Conservation (phyloP, 2,888 invertebrate genomes). For the Eledona agricola region DNA sequence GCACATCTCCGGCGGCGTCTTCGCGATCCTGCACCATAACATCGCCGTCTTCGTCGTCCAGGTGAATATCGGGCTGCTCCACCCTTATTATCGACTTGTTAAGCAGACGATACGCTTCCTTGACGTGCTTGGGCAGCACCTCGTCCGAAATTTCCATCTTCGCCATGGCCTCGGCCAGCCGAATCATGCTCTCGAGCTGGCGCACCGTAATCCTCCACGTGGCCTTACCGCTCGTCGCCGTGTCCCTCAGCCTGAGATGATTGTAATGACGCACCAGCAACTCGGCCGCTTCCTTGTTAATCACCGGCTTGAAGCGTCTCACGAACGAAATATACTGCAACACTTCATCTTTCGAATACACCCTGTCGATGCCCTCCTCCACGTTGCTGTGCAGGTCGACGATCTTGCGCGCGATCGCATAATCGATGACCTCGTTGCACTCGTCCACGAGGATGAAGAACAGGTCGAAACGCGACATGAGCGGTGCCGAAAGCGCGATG, state of each 20-base stretch:
- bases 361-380: slow-evolving; percentile 78
- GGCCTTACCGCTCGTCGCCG: slow-evolving; percentile 68
- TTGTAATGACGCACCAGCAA: slow-evolving; percentile 87
- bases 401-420: slow-evolving; percentile 95
- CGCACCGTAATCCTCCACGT: slow-evolving; percentile 98
- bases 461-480: slow-evolving; percentile 98
- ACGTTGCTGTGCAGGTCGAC: slow-evolving; percentile 92
- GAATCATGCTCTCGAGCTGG: slow-evolving; percentile 94
- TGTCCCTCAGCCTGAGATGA: slow-evolving; percentile 85
- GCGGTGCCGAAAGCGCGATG: slow-evolving; percentile 91
- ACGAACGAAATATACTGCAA: slow-evolving; percentile 96
- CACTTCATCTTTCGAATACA: slow-evolving; percentile 90
- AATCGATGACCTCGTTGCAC: slow-evolving; percentile 93
- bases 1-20: slow-evolving; percentile 51
- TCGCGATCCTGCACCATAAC: slow-evolving; percentile 39
- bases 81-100: slow-evolving; percentile 98
- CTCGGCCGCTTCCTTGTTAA: slow-evolving; percentile 82
- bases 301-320: slow-evolving; percentile 90
- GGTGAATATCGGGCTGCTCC: slow-evolving; percentile 95
- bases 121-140: slow-evolving; percentile 87
- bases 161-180: slow-evolving; percentile 96
- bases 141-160: slow-evolving; percentile 94
- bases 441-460: slow-evolving; percentile 99
- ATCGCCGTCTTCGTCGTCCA: slow-evolving; percentile 72
- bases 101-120: slow-evolving; percentile 84